Evolutionary conservation across 2,113 vertebrate species (phyloP), one percentile per base, ranked within the genome.

Genomic region (Brevimyrus niger): DNA sequence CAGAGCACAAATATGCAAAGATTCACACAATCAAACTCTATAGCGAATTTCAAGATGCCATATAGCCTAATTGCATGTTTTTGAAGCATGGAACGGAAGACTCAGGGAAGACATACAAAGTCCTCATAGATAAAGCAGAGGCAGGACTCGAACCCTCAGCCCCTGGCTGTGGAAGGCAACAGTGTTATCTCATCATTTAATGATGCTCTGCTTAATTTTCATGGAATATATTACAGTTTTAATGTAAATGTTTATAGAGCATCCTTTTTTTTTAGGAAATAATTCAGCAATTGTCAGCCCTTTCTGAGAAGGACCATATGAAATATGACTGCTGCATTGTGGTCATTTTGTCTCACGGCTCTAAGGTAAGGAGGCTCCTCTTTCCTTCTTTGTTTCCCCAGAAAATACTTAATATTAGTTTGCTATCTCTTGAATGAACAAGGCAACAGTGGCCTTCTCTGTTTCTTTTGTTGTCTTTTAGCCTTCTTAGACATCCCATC

Each of bases 271-370:
- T 92, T 90, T 38, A 99, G 98, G 92, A 96, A 76, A 98, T 99
- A 91, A 91, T 89, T 46, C 50, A 42, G 1, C 96, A 95, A 31
- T 92, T 99, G 92, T 92, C 51, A 48, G 55, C 89, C n/a, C 93
- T 99, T 93, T 95, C 96, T 0, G 95, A 1, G 90, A 91, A 0
- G 85, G 96, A 99, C 92, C 98, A 99, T 91, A 90, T 93, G 0
- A 23, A 92, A 0, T 94, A 94, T 91, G 97, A 98, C 94, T 99
- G 98, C 94, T 99, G 97, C 5, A 90, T 97, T 0, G 97, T 99
- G 31, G 92, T 98, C 90, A 96, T 99, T 86, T 96, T 99, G 3
- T 99, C 98, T 38, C 98, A 99, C 0, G 98, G 98, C n/a, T 96
- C 96, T 42, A 96, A 99, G 97, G 98, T 99, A 93, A 90, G 10